Conservation (phyloP, 2,888 invertebrate species). For the Chloroclysta siterata region DNA sequence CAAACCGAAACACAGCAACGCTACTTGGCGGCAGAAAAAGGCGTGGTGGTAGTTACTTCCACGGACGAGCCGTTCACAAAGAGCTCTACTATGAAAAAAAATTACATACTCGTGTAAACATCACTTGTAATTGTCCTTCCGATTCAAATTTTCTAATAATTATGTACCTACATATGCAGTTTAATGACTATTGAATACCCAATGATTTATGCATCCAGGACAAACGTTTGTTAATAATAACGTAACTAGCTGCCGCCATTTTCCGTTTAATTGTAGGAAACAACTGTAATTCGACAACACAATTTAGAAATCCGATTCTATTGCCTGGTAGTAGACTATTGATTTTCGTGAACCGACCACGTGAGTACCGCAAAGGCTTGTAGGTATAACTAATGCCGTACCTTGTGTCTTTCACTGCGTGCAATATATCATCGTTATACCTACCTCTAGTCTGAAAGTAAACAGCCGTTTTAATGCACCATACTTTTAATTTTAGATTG, state of each 20-base stretch:
- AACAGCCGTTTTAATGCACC: slow-evolving; percentile 41
- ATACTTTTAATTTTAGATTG: slow-evolving; percentile 51
- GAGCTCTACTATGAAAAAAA: too few relatives aligned
- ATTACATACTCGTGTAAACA: too few relatives aligned
- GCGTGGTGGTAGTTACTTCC: too few relatives aligned
- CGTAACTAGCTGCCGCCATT: slow-evolving; percentile 51
- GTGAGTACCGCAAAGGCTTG: slow-evolving; percentile 26
- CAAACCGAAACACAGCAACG: too few relatives aligned
- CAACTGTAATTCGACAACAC: slow-evolving; percentile 49
- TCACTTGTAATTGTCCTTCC: neutral
- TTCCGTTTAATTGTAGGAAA: slow-evolving; percentile 54
- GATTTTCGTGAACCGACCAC: slow-evolving; percentile 43
- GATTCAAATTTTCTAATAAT: slow-evolving; percentile 6
- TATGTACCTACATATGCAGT: slow-evolving; percentile 15
- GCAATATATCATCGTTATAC: slow-evolving; percentile 9
- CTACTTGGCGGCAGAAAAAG: too few relatives aligned
- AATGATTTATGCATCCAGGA: slow-evolving; percentile 42
- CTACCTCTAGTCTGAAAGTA: slow-evolving; percentile 29
- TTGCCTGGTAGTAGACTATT: slow-evolving; percentile 44
- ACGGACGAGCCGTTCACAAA: too few relatives aligned
- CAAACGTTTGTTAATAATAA: slow-evolving; percentile 46
- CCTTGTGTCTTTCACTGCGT: slow-evolving; percentile 11
- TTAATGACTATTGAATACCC: slow-evolving; percentile 39
- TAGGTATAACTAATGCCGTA: slow-evolving; percentile 9
- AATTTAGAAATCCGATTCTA: slow-evolving; percentile 55